These are phyloP conservation scores for Drosophila azteca DNA, from an alignment of 1,140 invertebrate species.

Conservation along the genomic window DNA sequence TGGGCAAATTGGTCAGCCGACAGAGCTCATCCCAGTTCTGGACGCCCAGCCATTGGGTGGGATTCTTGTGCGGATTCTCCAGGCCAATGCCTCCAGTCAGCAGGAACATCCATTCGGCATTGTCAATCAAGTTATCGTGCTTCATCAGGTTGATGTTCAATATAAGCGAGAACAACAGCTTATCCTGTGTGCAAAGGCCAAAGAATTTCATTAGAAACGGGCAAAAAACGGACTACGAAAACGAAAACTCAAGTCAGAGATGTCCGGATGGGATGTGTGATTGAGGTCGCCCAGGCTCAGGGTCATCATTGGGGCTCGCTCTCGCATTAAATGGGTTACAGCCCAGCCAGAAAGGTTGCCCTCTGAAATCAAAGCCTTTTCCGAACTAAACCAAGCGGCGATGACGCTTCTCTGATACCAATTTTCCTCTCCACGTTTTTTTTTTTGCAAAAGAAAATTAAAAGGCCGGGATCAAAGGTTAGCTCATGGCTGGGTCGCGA, in stretches of 20 bases:
- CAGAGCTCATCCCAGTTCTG: constrained; percentile 95
- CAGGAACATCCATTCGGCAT: constrained; percentile 93
- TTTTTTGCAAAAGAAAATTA: constrained; percentile 58
- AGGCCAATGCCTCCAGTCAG: constrained; percentile 93
- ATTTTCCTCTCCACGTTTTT: constrained; percentile 27
- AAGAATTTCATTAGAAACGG: constrained; percentile 50
- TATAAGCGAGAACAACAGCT: constrained; percentile 95
- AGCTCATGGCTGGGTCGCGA: constrained; percentile 17
- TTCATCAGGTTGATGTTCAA: constrained; percentile 93
- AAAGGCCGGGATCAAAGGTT: constrained; percentile 66
- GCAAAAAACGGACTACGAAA: neutral
- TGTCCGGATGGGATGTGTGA: neutral
- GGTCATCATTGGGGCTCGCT: constrained; percentile 36
- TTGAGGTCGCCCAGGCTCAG: constrained; percentile 23
- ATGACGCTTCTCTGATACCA: constrained; percentile 38
- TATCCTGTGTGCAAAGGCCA: constrained; percentile 86
- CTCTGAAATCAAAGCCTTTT: constrained; percentile 59
- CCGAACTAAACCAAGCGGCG: constrained; percentile 15
- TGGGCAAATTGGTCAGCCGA: constrained; percentile 83
- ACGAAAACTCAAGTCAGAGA: neutral
- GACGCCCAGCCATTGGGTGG: constrained; percentile 88
- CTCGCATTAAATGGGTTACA: constrained; percentile 65
- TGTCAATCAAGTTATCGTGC: constrained; percentile 88
- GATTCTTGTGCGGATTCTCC: constrained; percentile 90
- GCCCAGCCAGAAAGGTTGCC: constrained; percentile 35